Conservation (phyloP, 1,140 invertebrate genomes). For the Carcinoscorpius rotundicauda region DNA sequence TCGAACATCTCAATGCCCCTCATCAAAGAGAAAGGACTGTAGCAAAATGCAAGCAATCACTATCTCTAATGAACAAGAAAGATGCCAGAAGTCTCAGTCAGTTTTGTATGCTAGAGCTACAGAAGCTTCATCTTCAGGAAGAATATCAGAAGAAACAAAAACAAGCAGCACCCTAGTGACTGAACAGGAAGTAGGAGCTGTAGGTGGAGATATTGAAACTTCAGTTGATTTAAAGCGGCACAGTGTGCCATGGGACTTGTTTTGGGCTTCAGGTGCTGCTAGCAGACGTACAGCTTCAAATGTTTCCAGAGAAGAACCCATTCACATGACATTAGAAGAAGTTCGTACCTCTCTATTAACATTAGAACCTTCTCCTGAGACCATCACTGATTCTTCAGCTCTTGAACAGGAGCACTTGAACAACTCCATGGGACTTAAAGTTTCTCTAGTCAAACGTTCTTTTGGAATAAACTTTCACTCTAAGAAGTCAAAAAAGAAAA, state of each 20-base stretch:
- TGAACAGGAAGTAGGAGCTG: neutral
- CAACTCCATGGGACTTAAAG: constrained; percentile 20
- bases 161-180: too few species aligned
- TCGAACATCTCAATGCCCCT: neutral
- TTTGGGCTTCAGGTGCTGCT: constrained; percentile 10
- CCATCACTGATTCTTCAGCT: constrained; percentile 51
- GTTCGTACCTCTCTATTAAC: constrained; percentile 53
- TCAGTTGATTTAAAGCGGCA: constrained; percentile 10
- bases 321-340: constrained; percentile 74
- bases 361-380: constrained; percentile 29
- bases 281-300: constrained; percentile 4
- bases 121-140: too few species aligned
- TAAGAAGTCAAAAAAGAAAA: constrained; percentile 20
- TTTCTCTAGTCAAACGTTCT: neutral
- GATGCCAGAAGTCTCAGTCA: too few species aligned
- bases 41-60: too few species aligned
- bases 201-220: neutral
- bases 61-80: too few species aligned
- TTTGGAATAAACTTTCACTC: constrained; percentile 10
- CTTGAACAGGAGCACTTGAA: constrained; percentile 36
- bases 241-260: constrained; percentile 18
- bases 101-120: too few species aligned
- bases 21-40: too few species aligned
- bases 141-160: too few species aligned
- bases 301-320: constrained; percentile 43